Percentiles rank a stretch among this genome's conserved stretches.
Evolutionary conservation across 2,113 vertebrate species (phyloP).

Genomic region (Myiagra hebetior): DNA sequence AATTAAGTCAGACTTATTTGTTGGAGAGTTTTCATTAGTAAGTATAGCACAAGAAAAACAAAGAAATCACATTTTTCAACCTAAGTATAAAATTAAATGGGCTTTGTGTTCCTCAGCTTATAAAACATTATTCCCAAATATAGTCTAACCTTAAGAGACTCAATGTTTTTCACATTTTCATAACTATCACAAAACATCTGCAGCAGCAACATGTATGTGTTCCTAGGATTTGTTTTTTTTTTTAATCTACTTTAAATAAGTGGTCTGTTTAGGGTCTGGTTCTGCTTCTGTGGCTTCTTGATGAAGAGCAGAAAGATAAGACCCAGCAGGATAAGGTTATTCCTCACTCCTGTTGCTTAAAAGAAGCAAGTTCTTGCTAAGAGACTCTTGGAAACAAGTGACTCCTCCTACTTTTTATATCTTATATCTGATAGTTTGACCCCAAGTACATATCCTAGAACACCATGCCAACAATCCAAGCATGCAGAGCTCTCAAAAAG

Average conservation of each 20-base stretch:
- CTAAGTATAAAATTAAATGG: not conserved
- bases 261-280: not conserved
- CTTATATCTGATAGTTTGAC: not conserved
- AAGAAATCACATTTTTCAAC: not conserved
- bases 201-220: not conserved
- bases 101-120: not conserved
- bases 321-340: accelerated
- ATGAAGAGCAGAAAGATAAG: not conserved
- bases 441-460: not conserved
- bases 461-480: not conserved
- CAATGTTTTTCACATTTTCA: not conserved
- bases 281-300: not conserved
- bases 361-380: not conserved
- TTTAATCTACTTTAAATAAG: not conserved
- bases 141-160: not conserved
- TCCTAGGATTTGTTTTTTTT: not conserved
- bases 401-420: not conserved
- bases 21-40: not conserved
- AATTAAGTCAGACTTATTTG: not conserved
- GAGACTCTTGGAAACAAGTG: not conserved
- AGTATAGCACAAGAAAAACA: not conserved
- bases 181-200: not conserved
- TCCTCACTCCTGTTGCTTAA: not conserved
- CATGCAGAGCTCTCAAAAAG: not conserved
- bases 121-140: not conserved